A percentile compares a stretch with the other conserved stretches of the same genome.
Evolutionary conservation across 2,888 invertebrate genomes (phyloP).

Genomic region (Dryococelus australis): DNA sequence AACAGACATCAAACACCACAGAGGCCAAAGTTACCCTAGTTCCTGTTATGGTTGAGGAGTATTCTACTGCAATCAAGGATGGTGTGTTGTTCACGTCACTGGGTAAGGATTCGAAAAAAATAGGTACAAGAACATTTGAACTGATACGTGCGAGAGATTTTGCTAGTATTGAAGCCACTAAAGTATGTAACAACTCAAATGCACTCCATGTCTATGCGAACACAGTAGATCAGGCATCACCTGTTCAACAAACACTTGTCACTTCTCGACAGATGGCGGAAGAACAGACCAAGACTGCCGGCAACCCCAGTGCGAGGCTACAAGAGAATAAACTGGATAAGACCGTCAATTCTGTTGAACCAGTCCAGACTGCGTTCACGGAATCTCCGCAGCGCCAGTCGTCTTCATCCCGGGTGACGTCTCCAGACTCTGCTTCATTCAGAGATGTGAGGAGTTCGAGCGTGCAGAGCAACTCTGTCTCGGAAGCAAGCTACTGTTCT

Average conservation of each 20-base stretch:
- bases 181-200: conserved; percentile 35
- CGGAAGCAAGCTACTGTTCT: conserved; percentile 35
- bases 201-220: conserved; percentile 51
- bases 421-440: conserved; percentile 23
- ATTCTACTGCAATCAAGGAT: conserved; percentile 45
- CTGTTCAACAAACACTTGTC: conserved; percentile 6
- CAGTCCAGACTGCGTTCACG: too few species aligned
- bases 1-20: conserved; percentile 32
- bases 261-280: conserved; percentile 28
- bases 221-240: conserved; percentile 10
- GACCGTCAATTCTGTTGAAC: too few species aligned
- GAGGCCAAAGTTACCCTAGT: conserved; percentile 43
- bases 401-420: conserved; percentile 19
- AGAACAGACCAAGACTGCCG: conserved; percentile 28
- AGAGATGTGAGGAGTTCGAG: conserved; percentile 24
- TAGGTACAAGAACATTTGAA: conserved; percentile 59
- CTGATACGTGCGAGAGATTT: conserved; percentile 66
- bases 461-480: conserved; percentile 16
- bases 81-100: conserved; percentile 51
- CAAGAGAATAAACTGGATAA: neutral
- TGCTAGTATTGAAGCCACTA: conserved; percentile 60
- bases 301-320: neutral
- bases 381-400: neutral
- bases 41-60: conserved; percentile 51
- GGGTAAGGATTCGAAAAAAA: conserved; percentile 47